Conservation (phyloP, 2,888 invertebrate species). For the Torymus texanus region DNA sequence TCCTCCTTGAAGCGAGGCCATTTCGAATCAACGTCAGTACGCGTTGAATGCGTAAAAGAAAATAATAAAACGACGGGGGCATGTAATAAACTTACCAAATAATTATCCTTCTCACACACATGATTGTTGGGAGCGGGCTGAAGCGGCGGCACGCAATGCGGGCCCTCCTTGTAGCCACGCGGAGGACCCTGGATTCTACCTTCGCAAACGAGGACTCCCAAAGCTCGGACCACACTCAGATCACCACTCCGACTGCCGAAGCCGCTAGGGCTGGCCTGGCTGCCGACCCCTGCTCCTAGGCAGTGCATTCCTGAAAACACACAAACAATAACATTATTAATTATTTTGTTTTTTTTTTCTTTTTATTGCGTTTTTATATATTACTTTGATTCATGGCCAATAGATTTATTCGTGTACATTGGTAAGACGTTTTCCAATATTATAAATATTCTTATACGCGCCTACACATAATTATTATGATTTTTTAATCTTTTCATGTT, state of each 20-base stretch:
- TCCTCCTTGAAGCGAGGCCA: too few relatives aligned
- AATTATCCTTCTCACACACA: slow-evolving; percentile 76
- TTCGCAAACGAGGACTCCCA: slow-evolving; percentile 74
- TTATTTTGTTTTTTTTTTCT: too few relatives aligned
- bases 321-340: not conserved
- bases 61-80: not conserved
- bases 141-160: slow-evolving; percentile 78
- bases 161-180: slow-evolving; percentile 82
- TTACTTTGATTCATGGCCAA: too few relatives aligned
- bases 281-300: slow-evolving; percentile 71
- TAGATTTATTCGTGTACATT: too few relatives aligned
- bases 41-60: not conserved
- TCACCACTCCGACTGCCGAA: slow-evolving; percentile 68
- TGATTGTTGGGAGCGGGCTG: slow-evolving; percentile 75
- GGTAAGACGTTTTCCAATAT: too few relatives aligned
- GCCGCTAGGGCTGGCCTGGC: slow-evolving; percentile 65
- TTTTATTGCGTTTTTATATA: too few relatives aligned
- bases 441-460: too few relatives aligned
- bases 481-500: too few relatives aligned
- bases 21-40: too few relatives aligned
- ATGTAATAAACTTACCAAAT: slow-evolving; percentile 74
- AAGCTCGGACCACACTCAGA: slow-evolving; percentile 72
- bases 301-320: slow-evolving; percentile 72
- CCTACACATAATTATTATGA: too few relatives aligned
- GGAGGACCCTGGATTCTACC: slow-evolving; percentile 74